phyloP scores from a whole-genome alignment of 1,140 invertebrate species.

The Nomia melanderi region DNA sequence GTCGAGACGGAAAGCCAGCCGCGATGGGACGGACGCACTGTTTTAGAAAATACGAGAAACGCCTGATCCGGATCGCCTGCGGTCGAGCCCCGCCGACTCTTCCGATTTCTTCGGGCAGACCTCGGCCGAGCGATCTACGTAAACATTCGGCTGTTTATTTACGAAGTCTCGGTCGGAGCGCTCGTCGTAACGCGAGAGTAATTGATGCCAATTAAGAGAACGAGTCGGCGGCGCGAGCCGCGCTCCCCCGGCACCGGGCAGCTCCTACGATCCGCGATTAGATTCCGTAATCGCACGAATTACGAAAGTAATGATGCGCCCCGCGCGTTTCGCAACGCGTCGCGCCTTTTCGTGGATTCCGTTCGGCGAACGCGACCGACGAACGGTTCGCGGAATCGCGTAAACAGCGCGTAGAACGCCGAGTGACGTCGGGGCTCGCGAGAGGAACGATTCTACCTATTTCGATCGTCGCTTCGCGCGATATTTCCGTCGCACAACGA shows the following conservation, averaged over 20 bases:
- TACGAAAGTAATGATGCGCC: slow-evolving; percentile 11
- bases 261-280: not conserved
- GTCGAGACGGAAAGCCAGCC: not conserved
- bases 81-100: too few relatives aligned
- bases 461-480: too few relatives aligned
- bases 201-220: not conserved
- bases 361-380: not conserved
- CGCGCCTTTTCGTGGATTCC: too few relatives aligned
- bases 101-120: too few relatives aligned
- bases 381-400: not conserved
- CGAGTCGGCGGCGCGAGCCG: not conserved
- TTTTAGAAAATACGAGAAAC: slow-evolving; percentile 17
- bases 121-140: too few relatives aligned
- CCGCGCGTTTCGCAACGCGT: not conserved
- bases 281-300: not conserved
- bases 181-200: not conserved
- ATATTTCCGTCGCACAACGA: too few relatives aligned
- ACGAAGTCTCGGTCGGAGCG: too few relatives aligned
- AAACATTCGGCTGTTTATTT: too few relatives aligned
- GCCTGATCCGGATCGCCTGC: too few relatives aligned
- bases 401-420: not conserved
- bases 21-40: not conserved
- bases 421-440: too few relatives aligned
- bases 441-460: too few relatives aligned
- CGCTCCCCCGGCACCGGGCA: not conserved